Evolutionary conservation across 2,113 vertebrate genomes (phyloP).

Genomic region (Xiphorhynchus elegans): DNA sequence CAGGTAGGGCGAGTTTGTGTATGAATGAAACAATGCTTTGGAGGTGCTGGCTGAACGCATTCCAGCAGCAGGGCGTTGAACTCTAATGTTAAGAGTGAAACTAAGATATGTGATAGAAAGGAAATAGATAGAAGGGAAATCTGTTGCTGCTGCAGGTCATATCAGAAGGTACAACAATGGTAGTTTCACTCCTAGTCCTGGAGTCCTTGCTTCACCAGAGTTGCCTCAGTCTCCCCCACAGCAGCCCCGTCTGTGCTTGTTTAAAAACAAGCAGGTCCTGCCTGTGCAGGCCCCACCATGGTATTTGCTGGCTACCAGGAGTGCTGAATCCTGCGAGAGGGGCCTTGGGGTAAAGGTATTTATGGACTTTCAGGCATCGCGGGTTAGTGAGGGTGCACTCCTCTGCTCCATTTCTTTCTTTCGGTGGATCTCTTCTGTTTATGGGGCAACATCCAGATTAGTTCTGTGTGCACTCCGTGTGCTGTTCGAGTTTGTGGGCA

Average conservation of each 20-base stretch:
- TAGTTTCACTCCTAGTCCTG: not conserved
- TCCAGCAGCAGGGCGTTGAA: not conserved
- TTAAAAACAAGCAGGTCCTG: not conserved
- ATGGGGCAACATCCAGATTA: not conserved
- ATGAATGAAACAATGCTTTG: not conserved
- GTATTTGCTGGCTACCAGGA: not conserved
- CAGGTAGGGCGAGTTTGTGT: not conserved
- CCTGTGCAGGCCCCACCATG: not conserved
- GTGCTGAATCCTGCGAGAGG: fast-evolving
- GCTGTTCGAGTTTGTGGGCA: not conserved
- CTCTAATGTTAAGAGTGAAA: not conserved
- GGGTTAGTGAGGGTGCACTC: fast-evolving
- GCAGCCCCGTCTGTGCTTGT: not conserved
- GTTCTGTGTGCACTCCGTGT: not conserved
- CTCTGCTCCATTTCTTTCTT: not conserved
- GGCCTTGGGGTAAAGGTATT: not conserved
- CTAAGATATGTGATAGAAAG: not conserved
- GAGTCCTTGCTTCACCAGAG: not conserved
- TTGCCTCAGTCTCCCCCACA: fast-evolving
- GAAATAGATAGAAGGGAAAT: not conserved
- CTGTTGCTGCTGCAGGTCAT: not conserved
- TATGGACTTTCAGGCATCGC: not conserved
- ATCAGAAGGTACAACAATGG: not conserved
- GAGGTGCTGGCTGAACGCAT: not conserved
- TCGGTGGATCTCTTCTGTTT: not conserved